A percentile compares a stretch with the other conserved stretches of the same genome.
These are phyloP conservation scores for Caprella mutica DNA, from an alignment of 2,888 invertebrate genomes.

Conservation along the genomic window DNA sequence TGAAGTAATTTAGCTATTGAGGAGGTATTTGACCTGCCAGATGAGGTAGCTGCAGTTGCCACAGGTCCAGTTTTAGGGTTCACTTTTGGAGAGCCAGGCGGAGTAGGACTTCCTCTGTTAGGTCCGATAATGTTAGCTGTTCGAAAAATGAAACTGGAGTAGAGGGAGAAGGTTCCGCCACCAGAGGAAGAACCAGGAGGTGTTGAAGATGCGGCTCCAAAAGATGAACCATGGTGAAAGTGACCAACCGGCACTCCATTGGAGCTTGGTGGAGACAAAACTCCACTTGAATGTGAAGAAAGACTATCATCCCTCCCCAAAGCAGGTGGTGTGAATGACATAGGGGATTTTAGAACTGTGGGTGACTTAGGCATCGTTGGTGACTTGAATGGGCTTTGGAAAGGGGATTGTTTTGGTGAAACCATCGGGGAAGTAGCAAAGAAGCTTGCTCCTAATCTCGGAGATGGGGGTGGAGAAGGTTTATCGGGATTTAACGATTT, in stretches of 20 bases:
- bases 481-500: neutral
- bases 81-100: neutral
- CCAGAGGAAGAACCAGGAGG: neutral
- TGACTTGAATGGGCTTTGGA: slow-evolving; percentile 3
- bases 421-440: too few species aligned
- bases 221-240: too few species aligned
- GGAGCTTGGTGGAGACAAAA: slow-evolving; percentile 1
- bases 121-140: neutral
- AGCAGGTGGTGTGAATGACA: neutral
- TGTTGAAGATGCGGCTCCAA: neutral
- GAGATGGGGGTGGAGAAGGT: neutral
- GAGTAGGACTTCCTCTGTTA: neutral
- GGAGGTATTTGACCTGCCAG: neutral
- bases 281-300: neutral
- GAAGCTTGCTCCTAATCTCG: neutral
- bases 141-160: neutral
- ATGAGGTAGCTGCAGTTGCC: neutral
- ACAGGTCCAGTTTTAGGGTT: neutral
- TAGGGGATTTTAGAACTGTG: neutral
- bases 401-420: too few species aligned
- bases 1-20: neutral
- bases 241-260: neutral
- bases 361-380: neutral
- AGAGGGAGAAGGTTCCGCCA: too few species aligned
- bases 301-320: too few species aligned